Evolutionary conservation across 2,797 vertebrate species (phyloP).

Genomic region (Thripadectes ignobilis): DNA sequence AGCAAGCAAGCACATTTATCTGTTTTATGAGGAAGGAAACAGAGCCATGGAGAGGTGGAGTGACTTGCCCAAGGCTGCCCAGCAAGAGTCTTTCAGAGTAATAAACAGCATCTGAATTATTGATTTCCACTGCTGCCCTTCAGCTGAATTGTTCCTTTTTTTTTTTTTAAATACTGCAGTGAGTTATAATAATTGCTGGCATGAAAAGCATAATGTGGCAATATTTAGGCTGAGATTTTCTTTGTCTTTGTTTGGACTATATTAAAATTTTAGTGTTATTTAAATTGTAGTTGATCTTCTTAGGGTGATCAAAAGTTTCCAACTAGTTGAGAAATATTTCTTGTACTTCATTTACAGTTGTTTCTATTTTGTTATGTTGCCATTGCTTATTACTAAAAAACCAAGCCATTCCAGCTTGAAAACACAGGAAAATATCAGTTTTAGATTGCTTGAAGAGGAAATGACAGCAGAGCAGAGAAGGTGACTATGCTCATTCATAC

Average conservation of each 20-base stretch:
- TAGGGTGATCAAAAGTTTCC: neutral
- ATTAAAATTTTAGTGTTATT: neutral
- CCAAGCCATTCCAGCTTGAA: neutral
- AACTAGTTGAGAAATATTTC: neutral
- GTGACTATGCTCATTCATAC: neutral
- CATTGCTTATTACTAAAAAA: neutral
- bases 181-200: slow-evolving; percentile 22
- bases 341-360: neutral
- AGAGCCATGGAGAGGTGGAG: slow-evolving; percentile 28
- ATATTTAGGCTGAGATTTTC: neutral
- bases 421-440: neutral
- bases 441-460: neutral
- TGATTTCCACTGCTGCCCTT: slow-evolving; percentile 13
- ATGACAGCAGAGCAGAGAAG: neutral
- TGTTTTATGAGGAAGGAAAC: slow-evolving; percentile 30
- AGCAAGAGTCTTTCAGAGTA: slow-evolving; percentile 43
- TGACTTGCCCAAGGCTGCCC: slow-evolving; percentile 18
- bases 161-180: neutral
- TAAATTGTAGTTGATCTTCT: neutral
- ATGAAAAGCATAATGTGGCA: slow-evolving; percentile 24
- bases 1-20: slow-evolving; percentile 30
- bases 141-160: neutral
- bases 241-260: neutral
- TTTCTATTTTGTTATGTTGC: neutral
- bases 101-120: slow-evolving; percentile 55